Conservation (phyloP, 2,113 vertebrate genomes). For the Erythrolamprus reginae region DNA sequence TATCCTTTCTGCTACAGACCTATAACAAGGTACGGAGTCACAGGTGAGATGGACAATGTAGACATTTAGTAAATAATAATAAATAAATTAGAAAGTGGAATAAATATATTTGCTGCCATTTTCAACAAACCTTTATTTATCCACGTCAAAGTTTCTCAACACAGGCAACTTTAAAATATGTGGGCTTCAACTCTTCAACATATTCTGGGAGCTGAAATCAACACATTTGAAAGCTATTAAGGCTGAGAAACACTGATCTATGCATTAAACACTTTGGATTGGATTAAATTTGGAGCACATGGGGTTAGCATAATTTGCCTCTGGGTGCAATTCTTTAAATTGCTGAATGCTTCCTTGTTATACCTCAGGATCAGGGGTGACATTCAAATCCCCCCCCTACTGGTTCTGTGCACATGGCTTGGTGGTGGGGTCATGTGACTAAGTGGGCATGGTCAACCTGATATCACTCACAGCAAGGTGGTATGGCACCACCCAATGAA, state of each 20-base stretch:
- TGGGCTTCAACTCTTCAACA: not conserved
- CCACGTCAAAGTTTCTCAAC: not conserved
- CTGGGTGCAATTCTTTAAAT: not conserved
- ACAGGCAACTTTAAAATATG: not conserved
- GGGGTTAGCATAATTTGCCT: not conserved
- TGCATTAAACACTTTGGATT: not conserved
- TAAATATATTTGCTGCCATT: not conserved
- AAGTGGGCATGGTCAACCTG: too few species aligned
- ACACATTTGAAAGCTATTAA: not conserved
- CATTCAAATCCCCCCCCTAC: too few species aligned
- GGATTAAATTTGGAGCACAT: not conserved
- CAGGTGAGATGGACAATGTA: not conserved
- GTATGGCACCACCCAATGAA: too few species aligned
- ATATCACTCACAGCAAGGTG: too few species aligned
- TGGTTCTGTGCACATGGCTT: too few species aligned
- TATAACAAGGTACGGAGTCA: not conserved
- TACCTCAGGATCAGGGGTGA: not conserved
- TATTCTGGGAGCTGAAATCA: not conserved
- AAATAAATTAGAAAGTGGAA: not conserved
- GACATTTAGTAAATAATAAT: not conserved
- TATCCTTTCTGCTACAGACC: not conserved
- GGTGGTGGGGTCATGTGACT: too few species aligned
- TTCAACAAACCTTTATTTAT: not conserved
- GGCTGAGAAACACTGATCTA: too few species aligned
- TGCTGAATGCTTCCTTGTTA: not conserved